Base-by-base conservation (phyloP, 2,113 vertebrate species). In the Anser brachyrhynchus region DNA sequence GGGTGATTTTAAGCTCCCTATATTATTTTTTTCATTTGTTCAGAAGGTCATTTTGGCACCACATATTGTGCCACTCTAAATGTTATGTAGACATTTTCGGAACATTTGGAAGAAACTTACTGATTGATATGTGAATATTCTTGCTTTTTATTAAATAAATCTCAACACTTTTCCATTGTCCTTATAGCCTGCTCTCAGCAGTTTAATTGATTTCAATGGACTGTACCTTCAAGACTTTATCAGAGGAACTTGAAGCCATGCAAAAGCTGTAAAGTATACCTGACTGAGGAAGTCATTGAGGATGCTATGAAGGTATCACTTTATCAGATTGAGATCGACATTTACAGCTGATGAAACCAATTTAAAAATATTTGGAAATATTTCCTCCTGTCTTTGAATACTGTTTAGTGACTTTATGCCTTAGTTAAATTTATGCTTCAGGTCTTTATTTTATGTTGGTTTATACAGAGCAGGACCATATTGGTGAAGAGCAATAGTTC, bases 1-100 rank as follows among this genome's bases (percentile, higher is more conserved):
- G n/a, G 2, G 1, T 82, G 49, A 83, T 84, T 95, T 82, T 92
- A 66, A 92, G 28, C 3, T 33, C 11, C 37, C 8, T 18, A 12
- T 76, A 29, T 44, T 96, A 82, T 91, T 90, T 49, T 49, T 85
- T 89, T 90, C 8, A 71, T 71, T 82, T 91, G 37, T 87, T 76
- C 28, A 89, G 80, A 76, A n/a, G 72, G 18, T 1, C 4, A 44
- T 82, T 95, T 81, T 84, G 33, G 54, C 6, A 51, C 3, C 3
- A 49, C 3, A 4, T 78, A 13, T 74, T 82, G 54, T 10, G 70
- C 25, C 35, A 76, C 11, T 18, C 58, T 91, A 96, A 91, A 67
- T 73, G 26, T 73, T 82, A 65, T 49, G 6, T 54, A 61, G 23
- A 19, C 5, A 65, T 92, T 91, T 55, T 92, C 43, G 75, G 43